Evolutionary conservation across 2,888 invertebrate species (phyloP), one percentile per base, ranked within the genome.

Genomic region (Ormia ochracea): DNA sequence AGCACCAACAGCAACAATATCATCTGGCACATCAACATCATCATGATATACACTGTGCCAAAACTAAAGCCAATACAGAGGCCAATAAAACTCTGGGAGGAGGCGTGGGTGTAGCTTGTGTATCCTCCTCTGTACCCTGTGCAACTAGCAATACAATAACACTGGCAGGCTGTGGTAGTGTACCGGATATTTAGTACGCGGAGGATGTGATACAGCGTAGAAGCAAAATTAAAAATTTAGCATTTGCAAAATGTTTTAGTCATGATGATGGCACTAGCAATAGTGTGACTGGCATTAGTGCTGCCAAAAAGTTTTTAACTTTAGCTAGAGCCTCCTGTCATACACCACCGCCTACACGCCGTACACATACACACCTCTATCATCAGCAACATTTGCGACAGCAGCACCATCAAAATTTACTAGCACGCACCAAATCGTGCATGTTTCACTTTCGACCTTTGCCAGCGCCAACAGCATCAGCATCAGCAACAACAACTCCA

Each of bases 181-280:
- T 88, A 78, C 88, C 89, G 85, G 89, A 89, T 83, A 89, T 89
- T 86, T 89, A 89, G 88, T 89, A 89, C 87, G 88, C 88, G 85
- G 89, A 89, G 85, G 87, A 88, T 83, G 87, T 89, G 83, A 87
- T 88, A 85, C 85, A 88, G 83, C 88, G 87, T 81, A 89, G 86
- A 81, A 88, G 56, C 50, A 72, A 76, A 61, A 61, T 72, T 10
- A 61, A 59, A 75, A 75, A 68, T 72, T 81, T 75, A 74, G 43
- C 69, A 65, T 72, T 72, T 65, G 38, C 38, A 48, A 65, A 74
- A 31, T 75, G 52, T 61, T 76, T 50, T 48, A 56, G 61, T 26
- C 69, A 75, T 56, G 63, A 68, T 61, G 65, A 38, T 10, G 33
- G 50, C 9, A 75, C 61, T 54, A 65, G 58, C 59, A 61, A 23